Percentiles rank a stretch among this genome's conserved stretches.
These are phyloP conservation scores for Procambarus virginalis DNA, from an alignment of 1,140 invertebrate species.

Conservation along the genomic window DNA sequence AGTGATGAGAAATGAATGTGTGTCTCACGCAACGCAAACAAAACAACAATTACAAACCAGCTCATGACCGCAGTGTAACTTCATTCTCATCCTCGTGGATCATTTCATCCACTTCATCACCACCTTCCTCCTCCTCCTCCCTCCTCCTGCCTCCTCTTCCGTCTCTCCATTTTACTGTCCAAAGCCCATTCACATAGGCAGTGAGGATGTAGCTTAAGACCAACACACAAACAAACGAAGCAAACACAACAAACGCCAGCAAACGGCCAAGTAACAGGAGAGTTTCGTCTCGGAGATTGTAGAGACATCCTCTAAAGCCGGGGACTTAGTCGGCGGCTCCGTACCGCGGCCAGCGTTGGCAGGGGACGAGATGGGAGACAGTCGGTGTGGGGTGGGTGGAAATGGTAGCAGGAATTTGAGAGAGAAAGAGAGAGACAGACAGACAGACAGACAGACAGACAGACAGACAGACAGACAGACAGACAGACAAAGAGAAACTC, in stretches of 20 bases:
- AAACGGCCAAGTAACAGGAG: conserved; percentile 21
- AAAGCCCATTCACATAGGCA: conserved; percentile 20
- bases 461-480: background rate
- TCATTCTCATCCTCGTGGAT: background rate
- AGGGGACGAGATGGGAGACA: conserved; percentile 9
- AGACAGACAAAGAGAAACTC: too few species aligned
- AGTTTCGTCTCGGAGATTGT: conserved; percentile 20
- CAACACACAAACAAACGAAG: conserved; percentile 49
- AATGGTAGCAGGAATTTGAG: background rate
- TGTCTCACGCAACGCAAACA: background rate
- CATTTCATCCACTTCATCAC: background rate
- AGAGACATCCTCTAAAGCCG: conserved; percentile 30
- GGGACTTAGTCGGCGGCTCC: conserved; percentile 34
- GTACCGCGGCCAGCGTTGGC: background rate
- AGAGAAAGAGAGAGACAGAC: conserved; percentile 14
- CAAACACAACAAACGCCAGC: conserved; percentile 44
- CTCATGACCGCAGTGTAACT: background rate
- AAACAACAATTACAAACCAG: background rate
- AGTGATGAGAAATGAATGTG: too few species aligned
- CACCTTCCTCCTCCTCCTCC: background rate
- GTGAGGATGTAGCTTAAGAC: conserved; percentile 19
- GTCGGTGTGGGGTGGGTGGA: too few species aligned
- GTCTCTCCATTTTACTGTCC: background rate
- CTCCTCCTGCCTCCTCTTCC: background rate
- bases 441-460: conserved; percentile 6